Evolutionary conservation across 2,888 invertebrate genomes (phyloP).

Genomic region (Lasioglossum calceatum): DNA sequence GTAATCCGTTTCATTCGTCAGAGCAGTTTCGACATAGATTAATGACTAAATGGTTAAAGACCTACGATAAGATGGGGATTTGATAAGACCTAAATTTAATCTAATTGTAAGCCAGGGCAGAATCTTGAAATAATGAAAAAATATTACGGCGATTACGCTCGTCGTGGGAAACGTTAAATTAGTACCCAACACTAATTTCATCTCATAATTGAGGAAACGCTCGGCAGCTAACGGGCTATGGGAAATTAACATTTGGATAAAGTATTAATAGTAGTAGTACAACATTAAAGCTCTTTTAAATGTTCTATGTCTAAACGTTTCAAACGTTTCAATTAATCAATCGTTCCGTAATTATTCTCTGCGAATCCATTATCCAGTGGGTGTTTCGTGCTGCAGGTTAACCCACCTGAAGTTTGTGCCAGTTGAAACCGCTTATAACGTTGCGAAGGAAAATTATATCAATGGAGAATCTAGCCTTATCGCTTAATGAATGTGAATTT

Average conservation of each 20-base stretch:
- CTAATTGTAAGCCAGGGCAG: background rate
- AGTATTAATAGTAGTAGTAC: background rate
- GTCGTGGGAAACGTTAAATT: conserved; percentile 5
- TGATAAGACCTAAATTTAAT: background rate
- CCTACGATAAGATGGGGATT: background rate
- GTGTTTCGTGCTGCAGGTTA: background rate
- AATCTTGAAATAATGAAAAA: background rate
- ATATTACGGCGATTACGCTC: background rate
- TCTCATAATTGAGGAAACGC: background rate
- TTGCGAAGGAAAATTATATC: background rate
- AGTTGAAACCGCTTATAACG: background rate
- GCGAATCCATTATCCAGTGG: conserved; percentile 2
- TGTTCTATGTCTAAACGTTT: background rate
- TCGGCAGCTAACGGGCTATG: background rate
- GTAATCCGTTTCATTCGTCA: background rate
- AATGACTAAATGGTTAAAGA: background rate
- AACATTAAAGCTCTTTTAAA: background rate
- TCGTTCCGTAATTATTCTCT: background rate
- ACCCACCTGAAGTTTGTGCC: background rate
- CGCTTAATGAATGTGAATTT: background rate
- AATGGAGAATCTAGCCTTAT: background rate
- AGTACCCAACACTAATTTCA: conserved; percentile 23
- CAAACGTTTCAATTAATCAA: background rate
- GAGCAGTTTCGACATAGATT: background rate
- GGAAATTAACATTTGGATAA: conserved; percentile 10